A percentile compares a stretch with the other conserved stretches of the same genome.
These are phyloP conservation scores for Rugalucina vietnamica DNA, from an alignment of 2,888 invertebrate species.

Conservation along the genomic window DNA sequence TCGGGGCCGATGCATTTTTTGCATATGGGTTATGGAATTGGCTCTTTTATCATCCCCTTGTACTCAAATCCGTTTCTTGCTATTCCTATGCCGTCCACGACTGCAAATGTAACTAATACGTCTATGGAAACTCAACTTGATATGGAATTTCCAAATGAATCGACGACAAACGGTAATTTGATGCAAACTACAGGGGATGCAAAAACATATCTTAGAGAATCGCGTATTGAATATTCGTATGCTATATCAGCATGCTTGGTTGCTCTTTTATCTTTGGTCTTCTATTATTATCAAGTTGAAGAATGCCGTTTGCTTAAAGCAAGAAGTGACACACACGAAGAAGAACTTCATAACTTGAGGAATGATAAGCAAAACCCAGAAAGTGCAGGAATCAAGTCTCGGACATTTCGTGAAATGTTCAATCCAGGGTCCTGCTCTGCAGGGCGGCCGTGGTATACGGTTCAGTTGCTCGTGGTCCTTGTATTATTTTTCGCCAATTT, in stretches of 20 bases:
- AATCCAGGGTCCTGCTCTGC: constrained; percentile 67
- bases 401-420: constrained; percentile 44
- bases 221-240: constrained; percentile 68
- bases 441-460: constrained; percentile 61
- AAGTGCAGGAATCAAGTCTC: no score
- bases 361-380: no score
- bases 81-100: constrained; percentile 9
- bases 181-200: no score
- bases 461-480: constrained; percentile 58
- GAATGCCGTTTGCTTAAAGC: no score
- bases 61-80: constrained; percentile 67
- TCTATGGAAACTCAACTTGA: no score
- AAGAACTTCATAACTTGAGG: no score
- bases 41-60: constrained; percentile 66
- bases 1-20: constrained; percentile 65
- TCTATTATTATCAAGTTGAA: constrained; percentile 62
- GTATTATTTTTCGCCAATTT: constrained; percentile 67
- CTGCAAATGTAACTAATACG: no score
- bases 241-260: constrained; percentile 60
- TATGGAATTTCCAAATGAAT: no score
- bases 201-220: constrained; percentile 54
- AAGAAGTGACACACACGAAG: no score
- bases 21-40: constrained; percentile 73
- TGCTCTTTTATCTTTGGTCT: constrained; percentile 52
- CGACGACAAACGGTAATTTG: no score